phyloP scores from a whole-genome alignment of 2,888 invertebrate genomes.

The Lasioglossum leucozonium region DNA sequence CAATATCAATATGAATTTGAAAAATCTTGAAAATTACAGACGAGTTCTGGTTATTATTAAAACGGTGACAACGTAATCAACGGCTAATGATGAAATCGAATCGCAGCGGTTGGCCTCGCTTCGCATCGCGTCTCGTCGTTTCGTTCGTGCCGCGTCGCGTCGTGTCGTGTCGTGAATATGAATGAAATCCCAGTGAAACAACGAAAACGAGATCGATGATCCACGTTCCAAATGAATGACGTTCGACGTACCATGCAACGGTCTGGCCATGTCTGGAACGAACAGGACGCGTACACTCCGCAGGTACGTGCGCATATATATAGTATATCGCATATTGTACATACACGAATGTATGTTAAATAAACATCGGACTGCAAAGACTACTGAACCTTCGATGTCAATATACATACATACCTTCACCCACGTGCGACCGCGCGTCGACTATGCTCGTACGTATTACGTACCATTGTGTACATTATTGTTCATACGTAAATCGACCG shows the following conservation, averaged over 20 bases:
- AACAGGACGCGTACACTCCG: background rate
- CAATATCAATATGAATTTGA: background rate
- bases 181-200: background rate
- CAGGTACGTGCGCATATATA: background rate
- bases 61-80: background rate
- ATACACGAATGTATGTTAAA: background rate
- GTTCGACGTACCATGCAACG: slow-evolving; percentile 19
- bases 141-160: background rate
- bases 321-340: background rate
- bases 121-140: background rate
- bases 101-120: background rate
- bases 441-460: background rate
- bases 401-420: background rate
- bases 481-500: background rate
- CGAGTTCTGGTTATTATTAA: background rate
- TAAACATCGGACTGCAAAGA: slow-evolving; percentile 36
- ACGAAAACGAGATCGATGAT: slow-evolving; percentile 24
- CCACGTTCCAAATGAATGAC: background rate
- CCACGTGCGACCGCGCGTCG: background rate
- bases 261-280: background rate
- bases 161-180: slow-evolving; percentile 21
- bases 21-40: background rate
- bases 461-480: background rate
- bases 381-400: background rate
- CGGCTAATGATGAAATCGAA: background rate